Percentiles rank a stretch among this genome's conserved stretches.
Conservation (phyloP, 2,797 vertebrate genomes). For the Xenops minutus region DNA sequence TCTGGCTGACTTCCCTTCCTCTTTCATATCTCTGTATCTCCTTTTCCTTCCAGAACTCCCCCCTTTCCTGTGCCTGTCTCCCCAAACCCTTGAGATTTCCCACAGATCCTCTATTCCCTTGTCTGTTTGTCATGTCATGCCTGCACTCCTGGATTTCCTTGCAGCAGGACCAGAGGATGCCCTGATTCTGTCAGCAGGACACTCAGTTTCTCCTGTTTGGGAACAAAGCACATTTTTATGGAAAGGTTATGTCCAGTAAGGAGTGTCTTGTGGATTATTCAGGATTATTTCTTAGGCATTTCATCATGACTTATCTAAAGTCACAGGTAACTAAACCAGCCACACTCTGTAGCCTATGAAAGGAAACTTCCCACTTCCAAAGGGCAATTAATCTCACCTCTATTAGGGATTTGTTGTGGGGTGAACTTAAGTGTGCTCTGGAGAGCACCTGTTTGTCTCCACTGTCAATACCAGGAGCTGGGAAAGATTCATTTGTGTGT, state of each 20-base stretch:
- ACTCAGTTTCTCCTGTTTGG: neutral
- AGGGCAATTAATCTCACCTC: neutral
- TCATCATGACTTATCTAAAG: neutral
- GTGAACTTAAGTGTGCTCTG: neutral
- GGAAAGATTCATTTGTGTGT: neutral
- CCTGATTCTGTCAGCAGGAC: neutral
- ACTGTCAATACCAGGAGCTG: neutral
- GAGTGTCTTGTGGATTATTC: neutral
- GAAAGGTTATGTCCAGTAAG: neutral
- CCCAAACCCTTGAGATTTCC: conserved; percentile 32
- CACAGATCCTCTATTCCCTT: neutral
- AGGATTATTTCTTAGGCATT: neutral
- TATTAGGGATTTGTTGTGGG: neutral
- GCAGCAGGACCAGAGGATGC: neutral
- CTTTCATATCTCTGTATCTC: conserved; percentile 53
- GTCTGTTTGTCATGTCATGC: neutral
- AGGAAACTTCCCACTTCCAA: neutral
- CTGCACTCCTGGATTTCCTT: neutral
- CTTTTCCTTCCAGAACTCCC: conserved; percentile 60
- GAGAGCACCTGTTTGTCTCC: neutral
- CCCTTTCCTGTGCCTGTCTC: conserved; percentile 59
- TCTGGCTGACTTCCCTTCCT: conserved; percentile 64
- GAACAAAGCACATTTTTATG: neutral
- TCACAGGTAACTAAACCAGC: neutral
- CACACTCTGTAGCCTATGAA: neutral